Percentiles rank a stretch among this genome's conserved stretches.
Evolutionary conservation across 2,888 invertebrate species (phyloP).

Genomic region (Idaea biselata): DNA sequence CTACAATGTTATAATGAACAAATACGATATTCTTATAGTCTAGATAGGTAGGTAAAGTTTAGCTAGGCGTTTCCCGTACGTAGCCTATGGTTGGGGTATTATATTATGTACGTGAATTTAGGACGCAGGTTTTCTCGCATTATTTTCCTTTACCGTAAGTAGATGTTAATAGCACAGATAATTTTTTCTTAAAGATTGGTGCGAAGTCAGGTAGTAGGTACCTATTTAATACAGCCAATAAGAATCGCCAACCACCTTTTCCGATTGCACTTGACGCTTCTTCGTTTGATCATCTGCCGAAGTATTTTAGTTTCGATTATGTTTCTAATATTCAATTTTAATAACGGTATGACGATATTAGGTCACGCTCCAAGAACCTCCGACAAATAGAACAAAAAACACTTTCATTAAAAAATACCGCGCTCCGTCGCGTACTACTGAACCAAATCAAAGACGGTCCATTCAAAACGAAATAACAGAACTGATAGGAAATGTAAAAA

Average conservation of each 20-base stretch:
- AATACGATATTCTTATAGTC: no score
- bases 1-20: no score
- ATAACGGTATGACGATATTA: slow-evolving; percentile 5
- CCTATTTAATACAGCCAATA: not conserved
- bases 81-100: no score
- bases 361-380: slow-evolving; percentile 19
- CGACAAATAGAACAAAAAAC: slow-evolving; percentile 25
- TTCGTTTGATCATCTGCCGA: not conserved
- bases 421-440: slow-evolving; percentile 29
- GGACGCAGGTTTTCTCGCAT: no score
- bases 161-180: no score
- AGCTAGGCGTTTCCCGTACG: no score
- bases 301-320: not conserved
- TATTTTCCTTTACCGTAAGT: no score
- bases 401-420: slow-evolving; percentile 30
- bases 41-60: no score
- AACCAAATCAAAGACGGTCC: slow-evolving; percentile 29
- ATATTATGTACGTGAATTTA: no score
- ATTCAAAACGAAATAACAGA: slow-evolving; percentile 30
- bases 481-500: slow-evolving; percentile 32
- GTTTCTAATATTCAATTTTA: slow-evolving; percentile 2
- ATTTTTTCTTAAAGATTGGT: no score
- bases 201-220: not conserved
- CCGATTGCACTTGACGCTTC: not conserved
- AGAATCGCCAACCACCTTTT: not conserved